Evolutionary conservation across 1,140 invertebrate species (phyloP), one percentile per base, ranked within the genome.

Genomic region (Lordiphosa clarofinis): DNA sequence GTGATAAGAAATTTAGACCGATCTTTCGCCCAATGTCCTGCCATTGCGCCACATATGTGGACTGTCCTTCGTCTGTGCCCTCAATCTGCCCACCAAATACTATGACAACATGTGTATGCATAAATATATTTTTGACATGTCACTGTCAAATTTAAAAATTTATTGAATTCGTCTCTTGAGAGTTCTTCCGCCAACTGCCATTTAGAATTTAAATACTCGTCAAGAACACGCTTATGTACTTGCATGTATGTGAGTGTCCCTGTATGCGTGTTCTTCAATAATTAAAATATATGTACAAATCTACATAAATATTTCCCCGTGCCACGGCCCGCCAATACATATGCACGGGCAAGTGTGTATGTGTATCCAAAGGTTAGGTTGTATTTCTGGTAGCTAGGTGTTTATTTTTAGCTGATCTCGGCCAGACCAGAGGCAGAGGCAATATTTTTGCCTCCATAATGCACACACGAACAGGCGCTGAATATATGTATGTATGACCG

Each of bases 331-430:
- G 42, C 53, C 39, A 57, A 67, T 49, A 64, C 33, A 71, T 70
- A 71, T 56, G 12, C 57, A 40, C 38, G 19, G 39, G 9, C 39
- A 19, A 42, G 19, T 4, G 24, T 57, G 35, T 60, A 61, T 40
- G 28, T 67, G 21, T 54, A 42, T 59, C 52, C 50, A 52, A 35
- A 59, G 58, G 67, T 68, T 56, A 55, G 65, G 65, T 68, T 61
- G 66, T 69, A 70, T 70, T 69, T 69, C 61, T 69, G 65, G 73
- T 50, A 82, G 75, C 75, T 76, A 81, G 69, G 28, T 60, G 49
- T 71, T 78, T 81, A 81, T 81, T 81, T 81, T 64, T 81, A 81
- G 75, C 48, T 47, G 68, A 75, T 72, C 65, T 70, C 66, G 50
- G 66, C 19, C 43, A 46, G 43, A 46, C 43, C 43, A 46, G 43